These are phyloP conservation scores for Trisateles emortualis DNA, from an alignment of 2,888 invertebrate genomes.

Conservation along the genomic window DNA sequence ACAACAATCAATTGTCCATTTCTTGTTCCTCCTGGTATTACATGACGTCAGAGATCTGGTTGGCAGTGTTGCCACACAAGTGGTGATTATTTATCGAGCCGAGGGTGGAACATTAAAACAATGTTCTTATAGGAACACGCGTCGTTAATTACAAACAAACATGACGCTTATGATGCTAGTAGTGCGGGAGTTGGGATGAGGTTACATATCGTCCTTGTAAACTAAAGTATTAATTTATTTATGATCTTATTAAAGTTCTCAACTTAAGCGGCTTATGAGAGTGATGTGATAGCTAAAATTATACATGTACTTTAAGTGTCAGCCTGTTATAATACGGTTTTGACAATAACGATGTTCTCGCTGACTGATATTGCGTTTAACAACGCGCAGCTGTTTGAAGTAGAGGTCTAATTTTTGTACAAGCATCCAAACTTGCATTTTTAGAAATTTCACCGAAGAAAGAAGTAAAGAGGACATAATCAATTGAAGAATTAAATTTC, in stretches of 20 bases:
- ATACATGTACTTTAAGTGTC: too few species aligned
- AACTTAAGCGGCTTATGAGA: background rate
- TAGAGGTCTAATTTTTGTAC: too few species aligned
- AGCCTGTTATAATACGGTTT: too few species aligned
- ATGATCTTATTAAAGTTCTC: background rate
- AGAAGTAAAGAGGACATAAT: too few species aligned
- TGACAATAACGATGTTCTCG: too few species aligned
- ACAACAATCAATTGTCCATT: slow-evolving; percentile 43
- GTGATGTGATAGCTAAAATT: too few species aligned
- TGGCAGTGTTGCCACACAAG: slow-evolving; percentile 67
- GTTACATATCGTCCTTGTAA: background rate
- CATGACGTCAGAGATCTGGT: slow-evolving; percentile 46
- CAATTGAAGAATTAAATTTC: too few species aligned
- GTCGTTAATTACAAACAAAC: slow-evolving; percentile 83
- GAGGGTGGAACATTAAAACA: slow-evolving; percentile 63
- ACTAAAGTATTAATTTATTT: slow-evolving; percentile 8
- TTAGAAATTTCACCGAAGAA: too few species aligned
- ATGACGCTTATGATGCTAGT: slow-evolving; percentile 63
- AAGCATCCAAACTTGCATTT: too few species aligned
- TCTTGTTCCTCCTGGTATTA: slow-evolving; percentile 48
- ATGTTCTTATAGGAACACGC: slow-evolving; percentile 75
- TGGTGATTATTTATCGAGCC: slow-evolving; percentile 73
- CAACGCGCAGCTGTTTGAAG: too few species aligned
- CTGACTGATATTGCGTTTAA: too few species aligned
- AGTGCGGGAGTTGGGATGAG: slow-evolving; percentile 45